A percentile compares a stretch with the other conserved stretches of the same genome.
These are phyloP conservation scores for Agriopis leucophaearia DNA, from an alignment of 2,888 invertebrate species.

Conservation along the genomic window DNA sequence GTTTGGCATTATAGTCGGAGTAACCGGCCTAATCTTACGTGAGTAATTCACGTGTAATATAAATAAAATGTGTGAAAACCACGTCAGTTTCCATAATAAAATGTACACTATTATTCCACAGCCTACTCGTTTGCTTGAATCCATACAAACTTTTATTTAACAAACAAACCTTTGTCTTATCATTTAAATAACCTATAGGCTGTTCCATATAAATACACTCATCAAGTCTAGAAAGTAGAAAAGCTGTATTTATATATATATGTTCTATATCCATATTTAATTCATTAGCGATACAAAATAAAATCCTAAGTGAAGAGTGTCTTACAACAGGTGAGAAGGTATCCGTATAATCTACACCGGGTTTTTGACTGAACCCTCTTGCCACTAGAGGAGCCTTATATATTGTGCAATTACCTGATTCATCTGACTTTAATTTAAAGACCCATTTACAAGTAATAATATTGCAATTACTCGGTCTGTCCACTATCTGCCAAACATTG, in stretches of 20 bases:
- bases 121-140: slow-evolving; percentile 11
- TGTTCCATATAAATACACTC: slow-evolving; percentile 20
- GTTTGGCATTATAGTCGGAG: too few relatives aligned
- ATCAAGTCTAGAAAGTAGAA: slow-evolving; percentile 14
- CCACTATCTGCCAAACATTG: slow-evolving; percentile 9
- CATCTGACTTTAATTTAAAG: slow-evolving; percentile 15
- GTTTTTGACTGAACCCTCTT: slow-evolving; percentile 18
- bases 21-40: too few relatives aligned
- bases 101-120: slow-evolving; percentile 10
- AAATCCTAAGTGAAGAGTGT: slow-evolving; percentile 13
- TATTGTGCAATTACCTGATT: slow-evolving; percentile 5
- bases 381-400: slow-evolving; percentile 20
- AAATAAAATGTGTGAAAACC: too few relatives aligned
- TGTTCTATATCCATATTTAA: slow-evolving; percentile 11
- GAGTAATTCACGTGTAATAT: too few relatives aligned
- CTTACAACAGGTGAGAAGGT: slow-evolving; percentile 25
- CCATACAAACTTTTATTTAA: slow-evolving; percentile 7
- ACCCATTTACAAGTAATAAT: slow-evolving; percentile 21
- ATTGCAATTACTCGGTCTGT: slow-evolving; percentile 10
- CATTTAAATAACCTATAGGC: slow-evolving; percentile 13
- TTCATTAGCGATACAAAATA: slow-evolving; percentile 11
- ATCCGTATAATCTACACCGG: slow-evolving; percentile 15
- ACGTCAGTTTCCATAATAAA: too few relatives aligned
- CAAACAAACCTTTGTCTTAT: slow-evolving; percentile 8
- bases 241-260: slow-evolving; percentile 22